phyloP scores from a whole-genome alignment of 2,888 invertebrate species.

The Leptinotarsa peninsularis region DNA sequence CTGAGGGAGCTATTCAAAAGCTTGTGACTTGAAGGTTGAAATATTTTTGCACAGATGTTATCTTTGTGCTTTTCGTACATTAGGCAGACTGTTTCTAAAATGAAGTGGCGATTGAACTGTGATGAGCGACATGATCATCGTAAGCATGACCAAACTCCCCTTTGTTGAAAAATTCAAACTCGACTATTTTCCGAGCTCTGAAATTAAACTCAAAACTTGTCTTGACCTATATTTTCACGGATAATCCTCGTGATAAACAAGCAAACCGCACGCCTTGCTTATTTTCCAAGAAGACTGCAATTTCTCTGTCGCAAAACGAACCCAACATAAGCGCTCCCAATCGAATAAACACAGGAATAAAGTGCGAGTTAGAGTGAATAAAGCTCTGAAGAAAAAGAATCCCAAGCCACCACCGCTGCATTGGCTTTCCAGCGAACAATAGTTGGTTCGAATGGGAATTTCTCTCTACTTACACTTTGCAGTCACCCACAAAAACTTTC shows the following conservation, averaged over 20 bases:
- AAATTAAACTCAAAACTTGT: no score
- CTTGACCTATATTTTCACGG: no score
- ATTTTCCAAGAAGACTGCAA: background rate
- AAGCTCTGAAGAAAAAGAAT: slow-evolving; percentile 29
- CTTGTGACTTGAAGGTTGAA: no score
- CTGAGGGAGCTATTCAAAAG: no score
- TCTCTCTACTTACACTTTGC: slow-evolving; percentile 28
- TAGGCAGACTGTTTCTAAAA: no score
- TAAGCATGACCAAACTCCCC: no score
- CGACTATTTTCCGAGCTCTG: no score
- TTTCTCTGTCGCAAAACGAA: background rate
- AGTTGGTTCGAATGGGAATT: slow-evolving; percentile 30
- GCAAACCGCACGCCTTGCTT: background rate
- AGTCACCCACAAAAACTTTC: slow-evolving; percentile 27
- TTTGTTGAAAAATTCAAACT: no score
- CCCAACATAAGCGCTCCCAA: slow-evolving; percentile 20
- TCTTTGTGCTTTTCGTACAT: no score
- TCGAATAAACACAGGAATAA: slow-evolving; percentile 32
- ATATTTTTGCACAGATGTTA: no score
- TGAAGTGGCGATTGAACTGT: no score
- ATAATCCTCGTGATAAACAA: background rate
- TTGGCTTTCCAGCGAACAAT: slow-evolving; percentile 24
- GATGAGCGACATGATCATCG: no score
- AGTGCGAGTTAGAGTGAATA: slow-evolving; percentile 30
- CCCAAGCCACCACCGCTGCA: slow-evolving; percentile 26